phyloP scores from a whole-genome alignment of 1,140 invertebrate species.

The Delia radicum region DNA sequence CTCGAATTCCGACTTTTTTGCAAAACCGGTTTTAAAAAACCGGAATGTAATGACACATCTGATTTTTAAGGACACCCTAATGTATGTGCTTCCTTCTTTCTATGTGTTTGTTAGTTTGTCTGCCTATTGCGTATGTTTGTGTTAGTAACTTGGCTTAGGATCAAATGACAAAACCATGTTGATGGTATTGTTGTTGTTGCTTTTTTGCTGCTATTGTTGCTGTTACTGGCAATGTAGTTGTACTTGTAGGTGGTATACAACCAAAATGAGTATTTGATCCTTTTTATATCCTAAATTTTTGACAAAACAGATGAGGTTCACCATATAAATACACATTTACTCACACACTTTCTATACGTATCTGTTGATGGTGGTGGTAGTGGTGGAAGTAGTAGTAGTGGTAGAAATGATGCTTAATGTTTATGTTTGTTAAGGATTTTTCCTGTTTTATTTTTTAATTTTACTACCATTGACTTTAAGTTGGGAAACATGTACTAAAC shows the following conservation, averaged over 20 bases:
- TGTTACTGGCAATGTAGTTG: background rate
- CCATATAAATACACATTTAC: background rate
- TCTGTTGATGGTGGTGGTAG: background rate
- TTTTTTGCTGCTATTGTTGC: background rate
- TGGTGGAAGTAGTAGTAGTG: too few species aligned
- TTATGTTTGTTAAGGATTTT: background rate
- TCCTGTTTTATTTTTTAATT: background rate
- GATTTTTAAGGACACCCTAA: too few species aligned
- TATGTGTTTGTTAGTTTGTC: too few species aligned
- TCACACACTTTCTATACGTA: background rate
- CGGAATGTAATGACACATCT: too few species aligned
- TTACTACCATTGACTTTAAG: background rate
- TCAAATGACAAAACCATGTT: conserved; percentile 18
- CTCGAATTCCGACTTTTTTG: too few species aligned
- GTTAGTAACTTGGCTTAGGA: conserved; percentile 12
- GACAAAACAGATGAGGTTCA: conserved; percentile 32
- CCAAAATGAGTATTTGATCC: conserved; percentile 33
- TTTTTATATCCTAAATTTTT: conserved; percentile 33
- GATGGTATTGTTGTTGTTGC: background rate
- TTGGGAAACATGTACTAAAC: too few species aligned
- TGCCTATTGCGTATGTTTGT: background rate
- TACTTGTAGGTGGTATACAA: conserved; percentile 23
- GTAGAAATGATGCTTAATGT: background rate
- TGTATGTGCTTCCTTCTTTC: too few species aligned
- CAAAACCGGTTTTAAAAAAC: too few species aligned